Conservation (phyloP, 2,888 invertebrate species). For the Linnaemya tessellans region DNA sequence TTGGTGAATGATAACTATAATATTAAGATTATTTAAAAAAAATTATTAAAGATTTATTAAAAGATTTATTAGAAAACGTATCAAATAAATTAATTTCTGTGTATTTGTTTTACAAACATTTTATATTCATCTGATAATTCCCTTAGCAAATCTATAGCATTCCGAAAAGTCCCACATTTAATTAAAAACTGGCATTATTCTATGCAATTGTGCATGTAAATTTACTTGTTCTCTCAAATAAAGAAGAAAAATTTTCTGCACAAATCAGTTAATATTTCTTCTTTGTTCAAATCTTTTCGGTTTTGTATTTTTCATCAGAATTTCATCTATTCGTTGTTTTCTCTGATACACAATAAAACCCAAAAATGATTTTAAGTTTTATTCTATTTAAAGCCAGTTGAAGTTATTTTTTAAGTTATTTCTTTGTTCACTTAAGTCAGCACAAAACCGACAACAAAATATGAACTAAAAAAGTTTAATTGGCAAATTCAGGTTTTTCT, state of each 20-base stretch:
- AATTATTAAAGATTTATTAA: too few species aligned
- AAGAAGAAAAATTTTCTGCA: neutral
- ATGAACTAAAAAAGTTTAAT: slow-evolving; percentile 60
- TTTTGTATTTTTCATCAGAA: neutral
- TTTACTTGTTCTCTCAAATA: neutral
- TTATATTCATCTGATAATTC: too few species aligned
- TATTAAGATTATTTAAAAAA: too few species aligned
- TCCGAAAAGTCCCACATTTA: neutral
- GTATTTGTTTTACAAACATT: too few species aligned
- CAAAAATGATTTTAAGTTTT: slow-evolving; percentile 38
- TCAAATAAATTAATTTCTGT: too few species aligned
- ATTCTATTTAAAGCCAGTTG: slow-evolving; percentile 32
- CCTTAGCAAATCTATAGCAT: too few species aligned
- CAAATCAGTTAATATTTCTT: neutral
- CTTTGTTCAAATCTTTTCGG: slow-evolving; percentile 25
- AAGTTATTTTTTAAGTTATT: neutral
- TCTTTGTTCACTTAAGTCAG: slow-evolving; percentile 58
- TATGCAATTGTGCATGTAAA: neutral
- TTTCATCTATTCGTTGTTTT: slow-evolving; percentile 8
- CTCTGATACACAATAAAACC: slow-evolving; percentile 28
- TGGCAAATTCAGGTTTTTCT: slow-evolving; percentile 61
- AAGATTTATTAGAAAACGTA: too few species aligned
- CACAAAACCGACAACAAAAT: slow-evolving; percentile 34
- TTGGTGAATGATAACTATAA: too few species aligned
- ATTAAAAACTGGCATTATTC: neutral